phyloP scores from a whole-genome alignment of 2,797 vertebrate species.

The Enteromius fasciolatus region DNA sequence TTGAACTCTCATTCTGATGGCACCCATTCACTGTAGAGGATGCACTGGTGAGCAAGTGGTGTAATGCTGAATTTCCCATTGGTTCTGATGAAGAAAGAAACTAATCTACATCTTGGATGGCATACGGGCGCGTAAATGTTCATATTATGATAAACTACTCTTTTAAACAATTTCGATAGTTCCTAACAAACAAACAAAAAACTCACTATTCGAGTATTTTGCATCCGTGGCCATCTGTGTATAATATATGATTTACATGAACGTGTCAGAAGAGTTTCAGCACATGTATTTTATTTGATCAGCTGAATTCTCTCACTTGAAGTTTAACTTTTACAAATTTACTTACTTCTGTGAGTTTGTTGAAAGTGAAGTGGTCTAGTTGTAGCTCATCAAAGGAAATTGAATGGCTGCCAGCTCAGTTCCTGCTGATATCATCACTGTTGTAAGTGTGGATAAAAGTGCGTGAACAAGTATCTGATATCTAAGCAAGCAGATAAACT shows the following conservation, averaged over 20 bases:
- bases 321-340: neutral
- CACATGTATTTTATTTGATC: neutral
- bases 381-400: neutral
- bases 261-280: neutral
- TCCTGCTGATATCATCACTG: neutral
- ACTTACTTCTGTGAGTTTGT: neutral
- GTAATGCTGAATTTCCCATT: neutral
- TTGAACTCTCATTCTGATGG: neutral
- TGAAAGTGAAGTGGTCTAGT: neutral
- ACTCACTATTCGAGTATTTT: neutral
- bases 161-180: neutral
- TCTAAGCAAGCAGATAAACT: neutral
- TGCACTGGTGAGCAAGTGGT: neutral
- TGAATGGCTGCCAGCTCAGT: neutral
- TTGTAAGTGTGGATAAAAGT: neutral
- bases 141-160: neutral
- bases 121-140: neutral
- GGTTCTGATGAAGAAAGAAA: neutral
- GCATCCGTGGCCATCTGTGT: neutral
- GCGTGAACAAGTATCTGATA: conserved; percentile 1
- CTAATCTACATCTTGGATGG: neutral
- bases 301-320: neutral
- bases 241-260: neutral
- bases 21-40: neutral
- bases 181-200: neutral